Percentiles rank a stretch among this genome's conserved stretches.
Evolutionary conservation across 2,113 vertebrate genomes (phyloP).

Genomic region (Baryphthengus martii): DNA sequence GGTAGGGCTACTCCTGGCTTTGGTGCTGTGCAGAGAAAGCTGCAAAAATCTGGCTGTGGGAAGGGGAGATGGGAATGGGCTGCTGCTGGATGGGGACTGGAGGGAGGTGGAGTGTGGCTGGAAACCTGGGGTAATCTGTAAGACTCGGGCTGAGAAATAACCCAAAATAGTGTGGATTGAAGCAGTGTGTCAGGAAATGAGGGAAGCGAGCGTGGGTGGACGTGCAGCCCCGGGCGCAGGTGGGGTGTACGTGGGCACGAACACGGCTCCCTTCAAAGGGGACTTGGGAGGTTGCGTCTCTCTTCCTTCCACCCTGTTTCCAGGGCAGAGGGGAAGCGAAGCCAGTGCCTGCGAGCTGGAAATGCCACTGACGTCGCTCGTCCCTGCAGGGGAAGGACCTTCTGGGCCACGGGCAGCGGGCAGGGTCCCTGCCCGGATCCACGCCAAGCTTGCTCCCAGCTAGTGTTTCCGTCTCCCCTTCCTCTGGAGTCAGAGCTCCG

Average conservation of each 20-base stretch:
- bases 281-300: background rate
- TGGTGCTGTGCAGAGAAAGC: background rate
- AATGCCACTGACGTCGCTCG: background rate
- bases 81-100: background rate
- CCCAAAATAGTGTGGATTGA: fast-evolving
- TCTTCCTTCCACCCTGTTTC: conserved; percentile 30
- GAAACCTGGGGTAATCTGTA: background rate
- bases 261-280: background rate
- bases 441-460: background rate
- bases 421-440: background rate
- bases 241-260: background rate
- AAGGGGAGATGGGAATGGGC: background rate
- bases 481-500: background rate
- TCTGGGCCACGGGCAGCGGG: background rate
- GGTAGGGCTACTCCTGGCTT: background rate
- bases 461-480: background rate
- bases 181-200: background rate
- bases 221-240: background rate
- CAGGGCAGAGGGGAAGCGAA: conserved; percentile 1
- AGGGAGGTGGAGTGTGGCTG: fast-evolving
- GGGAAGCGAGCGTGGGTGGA: fast-evolving
- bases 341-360: background rate
- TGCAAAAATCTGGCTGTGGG: fast-evolving
- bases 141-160: background rate
- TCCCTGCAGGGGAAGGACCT: background rate